Percentiles rank a stretch among this genome's conserved stretches.
phyloP scores from a whole-genome alignment of 2,797 vertebrate species.

The Huso huso region DNA sequence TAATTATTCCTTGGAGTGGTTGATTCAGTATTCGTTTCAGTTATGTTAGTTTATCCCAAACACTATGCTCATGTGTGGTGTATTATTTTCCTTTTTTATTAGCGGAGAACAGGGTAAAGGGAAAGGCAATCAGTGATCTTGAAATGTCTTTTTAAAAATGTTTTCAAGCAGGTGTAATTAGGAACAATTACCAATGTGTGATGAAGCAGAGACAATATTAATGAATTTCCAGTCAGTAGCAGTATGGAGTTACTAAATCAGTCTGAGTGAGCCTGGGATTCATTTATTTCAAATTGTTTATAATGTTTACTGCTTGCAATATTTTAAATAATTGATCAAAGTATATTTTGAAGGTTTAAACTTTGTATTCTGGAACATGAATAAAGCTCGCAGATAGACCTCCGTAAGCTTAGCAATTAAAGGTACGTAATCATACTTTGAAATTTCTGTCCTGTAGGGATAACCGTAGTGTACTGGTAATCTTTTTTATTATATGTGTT shows the following conservation, averaged over 20 bases:
- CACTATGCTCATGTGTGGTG: conserved; percentile 32
- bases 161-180: background rate
- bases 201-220: background rate
- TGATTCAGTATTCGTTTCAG: conserved; percentile 23
- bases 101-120: conserved; percentile 63
- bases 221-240: no score
- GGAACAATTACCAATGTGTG: background rate
- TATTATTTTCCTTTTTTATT: no score
- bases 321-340: conserved; percentile 20
- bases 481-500: conserved; percentile 6
- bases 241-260: no score
- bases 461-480: conserved; percentile 18
- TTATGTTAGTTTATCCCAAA: conserved; percentile 30
- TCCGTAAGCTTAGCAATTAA: conserved; percentile 14
- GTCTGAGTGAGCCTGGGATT: background rate
- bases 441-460: conserved; percentile 18
- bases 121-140: conserved; percentile 24
- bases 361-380: conserved; percentile 17
- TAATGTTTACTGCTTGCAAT: conserved; percentile 40
- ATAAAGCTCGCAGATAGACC: conserved; percentile 37
- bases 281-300: conserved; percentile 3
- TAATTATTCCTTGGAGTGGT: conserved; percentile 28
- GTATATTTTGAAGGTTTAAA: conserved; percentile 22
- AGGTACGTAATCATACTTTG: conserved; percentile 29
- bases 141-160: conserved; percentile 19